phyloP scores from a whole-genome alignment of 2,113 vertebrate species.

The Bagarius yarrelli region DNA sequence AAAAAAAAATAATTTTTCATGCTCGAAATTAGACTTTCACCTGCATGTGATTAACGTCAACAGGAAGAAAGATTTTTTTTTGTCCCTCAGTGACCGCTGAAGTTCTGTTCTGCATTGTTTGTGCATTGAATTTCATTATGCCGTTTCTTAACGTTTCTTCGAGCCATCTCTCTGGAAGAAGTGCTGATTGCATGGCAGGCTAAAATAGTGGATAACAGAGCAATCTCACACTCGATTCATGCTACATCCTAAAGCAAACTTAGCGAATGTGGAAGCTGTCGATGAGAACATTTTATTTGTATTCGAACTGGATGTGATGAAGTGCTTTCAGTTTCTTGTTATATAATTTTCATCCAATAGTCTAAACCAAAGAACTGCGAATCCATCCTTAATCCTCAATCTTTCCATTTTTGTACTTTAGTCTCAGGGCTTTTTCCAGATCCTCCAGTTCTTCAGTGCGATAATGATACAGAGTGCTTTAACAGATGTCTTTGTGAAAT shows the following conservation, averaged over 20 bases:
- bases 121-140: slow-evolving; percentile 1
- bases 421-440: not conserved
- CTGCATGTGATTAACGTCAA: not conserved
- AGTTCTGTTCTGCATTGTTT: not conserved
- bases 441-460: not conserved
- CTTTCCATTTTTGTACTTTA: not conserved
- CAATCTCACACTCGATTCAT: slow-evolving; percentile 37
- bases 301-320: not conserved
- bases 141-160: slow-evolving; percentile 32
- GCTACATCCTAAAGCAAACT: slow-evolving; percentile 43
- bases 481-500: not conserved
- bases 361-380: not conserved
- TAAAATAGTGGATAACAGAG: slow-evolving; percentile 56
- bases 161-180: slow-evolving; percentile 47
- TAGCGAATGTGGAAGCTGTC: slow-evolving; percentile 39
- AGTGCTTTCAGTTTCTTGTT: not conserved
- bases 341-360: not conserved
- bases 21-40: too few species aligned
- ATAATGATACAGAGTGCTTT: not conserved
- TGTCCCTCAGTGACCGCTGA: not conserved
- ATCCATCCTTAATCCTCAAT: not conserved
- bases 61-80: not conserved
- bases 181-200: slow-evolving; percentile 62
- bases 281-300: slow-evolving; percentile 7
- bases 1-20: slow-evolving; percentile 35